Conservation (phyloP, 2,888 invertebrate species). For the Leptinotarsa juncta region DNA sequence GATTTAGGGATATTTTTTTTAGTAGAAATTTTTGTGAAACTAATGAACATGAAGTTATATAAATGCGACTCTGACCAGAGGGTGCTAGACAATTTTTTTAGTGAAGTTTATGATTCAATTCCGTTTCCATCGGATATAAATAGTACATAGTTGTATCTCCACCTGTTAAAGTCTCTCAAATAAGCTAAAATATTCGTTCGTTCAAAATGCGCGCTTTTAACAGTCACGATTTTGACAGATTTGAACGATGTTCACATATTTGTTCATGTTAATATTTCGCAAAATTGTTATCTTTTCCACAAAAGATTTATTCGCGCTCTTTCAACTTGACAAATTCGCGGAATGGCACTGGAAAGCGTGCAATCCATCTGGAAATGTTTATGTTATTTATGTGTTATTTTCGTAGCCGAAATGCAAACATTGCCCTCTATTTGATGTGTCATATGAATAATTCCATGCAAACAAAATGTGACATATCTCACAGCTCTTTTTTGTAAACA, state of each 20-base stretch:
- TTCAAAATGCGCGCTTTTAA: no score
- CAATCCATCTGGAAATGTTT: constrained; percentile 15
- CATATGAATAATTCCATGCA: constrained; percentile 14
- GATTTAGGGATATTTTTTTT: no score
- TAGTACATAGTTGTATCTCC: no score
- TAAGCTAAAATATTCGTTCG: no score
- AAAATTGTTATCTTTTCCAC: neutral
- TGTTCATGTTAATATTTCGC: neutral
- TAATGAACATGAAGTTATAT: no score
- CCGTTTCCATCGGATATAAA: no score
- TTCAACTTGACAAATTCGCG: constrained; percentile 12
- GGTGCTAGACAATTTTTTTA: no score
- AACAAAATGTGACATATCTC: constrained; percentile 8
- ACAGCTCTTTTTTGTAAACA: constrained; percentile 5
- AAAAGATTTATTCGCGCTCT: neutral
- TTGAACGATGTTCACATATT: neutral
- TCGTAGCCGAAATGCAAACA: constrained; percentile 13
- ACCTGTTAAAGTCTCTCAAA: no score
- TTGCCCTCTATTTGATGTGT: constrained; percentile 17
- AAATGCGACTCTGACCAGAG: no score
- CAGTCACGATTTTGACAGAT: no score
- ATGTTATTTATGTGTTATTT: constrained; percentile 18
- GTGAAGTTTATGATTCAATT: no score
- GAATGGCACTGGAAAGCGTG: neutral
- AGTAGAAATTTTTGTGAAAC: no score